phyloP scores from a whole-genome alignment of 1,140 invertebrate genomes.

The Drosophila quadrilineata region DNA sequence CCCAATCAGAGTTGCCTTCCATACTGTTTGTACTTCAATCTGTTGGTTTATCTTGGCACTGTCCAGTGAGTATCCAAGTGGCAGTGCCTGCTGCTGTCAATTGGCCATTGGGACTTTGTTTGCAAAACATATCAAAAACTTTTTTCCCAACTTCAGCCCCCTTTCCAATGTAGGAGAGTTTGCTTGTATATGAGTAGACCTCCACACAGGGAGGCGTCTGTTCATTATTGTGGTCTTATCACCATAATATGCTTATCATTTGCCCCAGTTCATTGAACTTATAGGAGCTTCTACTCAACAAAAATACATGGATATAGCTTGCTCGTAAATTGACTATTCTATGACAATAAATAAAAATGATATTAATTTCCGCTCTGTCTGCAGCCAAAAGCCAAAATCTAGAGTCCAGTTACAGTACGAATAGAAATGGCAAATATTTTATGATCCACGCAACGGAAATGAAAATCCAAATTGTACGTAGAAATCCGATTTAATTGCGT shows the following conservation, averaged over 20 bases:
- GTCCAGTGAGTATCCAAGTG: conserved; percentile 2
- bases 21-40: conserved; percentile 52
- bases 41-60: conserved; percentile 42
- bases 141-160: conserved; percentile 51
- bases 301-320: conserved; percentile 27
- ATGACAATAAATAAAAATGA: conserved; percentile 67
- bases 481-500: conserved; percentile 67
- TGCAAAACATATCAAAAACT: conserved; percentile 75
- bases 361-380: conserved; percentile 70
- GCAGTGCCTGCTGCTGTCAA: conserved; percentile 43
- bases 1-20: conserved; percentile 2
- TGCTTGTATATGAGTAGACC: no score
- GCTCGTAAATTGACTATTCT: conserved; percentile 53
- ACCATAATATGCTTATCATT: conserved; percentile 73
- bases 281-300: no score
- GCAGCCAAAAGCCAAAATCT: background rate
- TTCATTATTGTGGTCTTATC: conserved; percentile 64
- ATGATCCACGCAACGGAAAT: conserved; percentile 55
- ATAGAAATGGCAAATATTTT: conserved; percentile 46
- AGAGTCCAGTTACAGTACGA: background rate
- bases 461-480: conserved; percentile 60
- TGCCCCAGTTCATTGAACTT: conserved; percentile 54
- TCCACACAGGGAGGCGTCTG: no score
- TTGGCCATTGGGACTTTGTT: conserved; percentile 71
- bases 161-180: no score